Base-by-base conservation (phyloP, 2,797 vertebrate genomes). In the Gephyroberyx darwinii region DNA sequence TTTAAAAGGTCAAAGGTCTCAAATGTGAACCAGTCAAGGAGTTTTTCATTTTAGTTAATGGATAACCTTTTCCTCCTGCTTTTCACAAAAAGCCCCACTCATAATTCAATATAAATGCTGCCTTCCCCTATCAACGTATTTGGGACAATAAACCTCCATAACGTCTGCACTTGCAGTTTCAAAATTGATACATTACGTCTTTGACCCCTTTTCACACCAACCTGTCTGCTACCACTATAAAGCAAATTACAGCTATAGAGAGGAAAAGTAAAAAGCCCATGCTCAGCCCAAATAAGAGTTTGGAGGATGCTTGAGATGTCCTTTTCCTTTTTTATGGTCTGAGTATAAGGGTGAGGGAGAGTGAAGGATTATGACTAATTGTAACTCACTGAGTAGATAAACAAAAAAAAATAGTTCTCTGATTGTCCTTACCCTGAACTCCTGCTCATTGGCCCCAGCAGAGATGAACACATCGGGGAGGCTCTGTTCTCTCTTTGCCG, bases 1-100 rank as follows among this genome's bases (percentile, higher is more conserved):
- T 82, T 80, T 55, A 68, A 89, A 89, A 89, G 83, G 76, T 83
- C 80, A 82, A 58, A 71, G 77, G 69, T 71, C 70, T 80, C 22
- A 60, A 26, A 64, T 71, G 26, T 35, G 48, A 74, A 63, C 62
- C 12, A 69, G 60, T 17, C 2, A 14, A 56, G 16, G 33, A 48
- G n/a, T 37, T 30, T 74, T 84, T 78, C 12, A 72, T 65, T 69
- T 60, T 47, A 62, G 8, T 3, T 58, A 74, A 71, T 47, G 2
- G 45, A 71, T 77, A 71, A 55, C 1, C 4, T 8, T 48, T 65
- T 19, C 14, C 50, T 22, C 16, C 61, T 33, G 31, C 3, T 35
- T 62, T 67, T 26, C 30, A 5, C n/a, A 20, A 72, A 60, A 66
- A 68, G 2, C 35, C 2, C 5, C 19, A 13, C 17, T 39, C 22